Evolutionary conservation across 2,797 vertebrate genomes (phyloP).

Genomic region (Lutjanus argentimaculatus): DNA sequence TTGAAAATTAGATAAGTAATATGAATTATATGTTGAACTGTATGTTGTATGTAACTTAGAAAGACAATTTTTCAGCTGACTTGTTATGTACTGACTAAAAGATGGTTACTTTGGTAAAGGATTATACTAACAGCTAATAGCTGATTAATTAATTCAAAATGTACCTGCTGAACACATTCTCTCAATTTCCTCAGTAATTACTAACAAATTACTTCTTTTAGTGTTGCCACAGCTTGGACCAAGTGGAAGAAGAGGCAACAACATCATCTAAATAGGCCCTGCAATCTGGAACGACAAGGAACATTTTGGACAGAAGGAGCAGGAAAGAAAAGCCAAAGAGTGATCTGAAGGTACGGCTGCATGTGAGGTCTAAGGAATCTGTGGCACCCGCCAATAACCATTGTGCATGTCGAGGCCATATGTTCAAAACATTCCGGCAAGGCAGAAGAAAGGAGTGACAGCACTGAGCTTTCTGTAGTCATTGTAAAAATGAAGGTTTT

Average conservation of each 20-base stretch:
- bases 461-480: neutral
- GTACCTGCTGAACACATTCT: neutral
- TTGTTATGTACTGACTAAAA: neutral
- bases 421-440: too few relatives aligned
- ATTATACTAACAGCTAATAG: neutral
- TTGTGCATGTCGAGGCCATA: too few relatives aligned
- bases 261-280: neutral
- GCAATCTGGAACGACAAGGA: neutral
- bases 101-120: neutral
- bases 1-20: neutral
- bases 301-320: neutral
- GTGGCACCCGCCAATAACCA: neutral
- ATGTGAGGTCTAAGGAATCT: neutral
- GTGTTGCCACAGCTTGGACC: neutral
- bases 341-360: neutral
- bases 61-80: neutral
- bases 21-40: neutral
- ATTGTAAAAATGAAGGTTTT: neutral
- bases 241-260: neutral
- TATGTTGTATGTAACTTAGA: neutral
- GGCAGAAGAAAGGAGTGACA: neutral
- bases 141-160: slow-evolving; percentile 1
- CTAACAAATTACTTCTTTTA: neutral
- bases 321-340: neutral
- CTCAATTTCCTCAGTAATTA: neutral